A percentile compares a stretch with the other conserved stretches of the same genome.
phyloP scores from a whole-genome alignment of 2,797 vertebrate genomes.

The Varecia variegata region DNA sequence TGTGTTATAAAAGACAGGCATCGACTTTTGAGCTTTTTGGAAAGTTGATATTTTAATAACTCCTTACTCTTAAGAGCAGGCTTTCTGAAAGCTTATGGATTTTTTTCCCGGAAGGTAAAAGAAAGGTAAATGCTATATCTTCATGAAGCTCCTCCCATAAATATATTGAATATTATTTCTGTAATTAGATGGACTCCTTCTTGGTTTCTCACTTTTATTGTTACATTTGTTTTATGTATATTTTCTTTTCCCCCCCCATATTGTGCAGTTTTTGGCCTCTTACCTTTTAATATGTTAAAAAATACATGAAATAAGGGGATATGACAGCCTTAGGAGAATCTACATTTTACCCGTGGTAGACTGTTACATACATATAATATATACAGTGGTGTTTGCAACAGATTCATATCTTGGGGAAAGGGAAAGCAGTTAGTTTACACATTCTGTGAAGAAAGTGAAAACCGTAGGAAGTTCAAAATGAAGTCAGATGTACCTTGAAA shows the following conservation, averaged over 20 bases:
- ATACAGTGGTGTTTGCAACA: not conserved
- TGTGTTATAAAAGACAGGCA: not conserved
- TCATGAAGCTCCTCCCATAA: not conserved
- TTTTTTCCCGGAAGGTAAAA: not conserved
- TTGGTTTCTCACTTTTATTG: not conserved
- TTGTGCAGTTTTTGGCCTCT: not conserved
- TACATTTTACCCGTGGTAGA: not conserved
- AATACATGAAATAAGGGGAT: not conserved
- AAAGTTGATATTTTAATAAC: constrained; percentile 37
- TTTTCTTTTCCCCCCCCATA: not conserved
- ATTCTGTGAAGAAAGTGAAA: constrained; percentile 12
- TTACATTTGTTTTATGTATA: not conserved
- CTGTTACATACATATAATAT: not conserved
- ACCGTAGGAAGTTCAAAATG: constrained; percentile 2
- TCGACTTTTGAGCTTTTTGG: not conserved
- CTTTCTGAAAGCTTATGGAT: not conserved
- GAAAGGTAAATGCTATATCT: not conserved
- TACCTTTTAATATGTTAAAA: not conserved
- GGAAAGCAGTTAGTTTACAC: not conserved
- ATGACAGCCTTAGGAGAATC: not conserved
- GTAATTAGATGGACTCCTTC: not conserved
- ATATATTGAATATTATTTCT: not conserved
- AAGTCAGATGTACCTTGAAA: not conserved
- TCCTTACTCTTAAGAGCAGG: not conserved
- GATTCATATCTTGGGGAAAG: not conserved